Base-by-base conservation (phyloP, 2,888 invertebrate genomes). In the Rhaphigaster nebulosa region DNA sequence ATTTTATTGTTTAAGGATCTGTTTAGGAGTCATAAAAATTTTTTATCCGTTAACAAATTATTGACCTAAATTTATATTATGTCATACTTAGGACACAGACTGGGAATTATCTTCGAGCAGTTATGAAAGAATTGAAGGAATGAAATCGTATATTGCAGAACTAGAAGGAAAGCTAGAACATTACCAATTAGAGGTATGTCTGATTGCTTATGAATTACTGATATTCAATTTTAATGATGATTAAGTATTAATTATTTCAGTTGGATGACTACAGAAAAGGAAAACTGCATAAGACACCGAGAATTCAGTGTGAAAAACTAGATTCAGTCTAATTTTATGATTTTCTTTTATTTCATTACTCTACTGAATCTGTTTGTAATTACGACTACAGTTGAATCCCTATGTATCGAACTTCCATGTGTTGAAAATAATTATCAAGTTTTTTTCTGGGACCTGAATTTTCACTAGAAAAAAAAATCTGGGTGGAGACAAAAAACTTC, bases 91-190 rank as follows among this genome's bases (percentile, higher is more conserved):
- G 84, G 84, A 84, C 6, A 45, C 84, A 4, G 93, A 93, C 84
- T 90, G 90, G 90, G 90, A 87, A 6, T 23, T 80, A 80, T 29
- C 54, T 26, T 26, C 90, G 15, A 34, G 15, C 45, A 80, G 92
- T 91, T 84, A n/a, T 45, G 93, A 93, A 20, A 93, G 93, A 91
- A 91, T 93, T 26, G 92, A 92, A 20, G 92, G 93, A 65, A 92
- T 94, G 91, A 94, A 94, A 92, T 93, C 93, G 6, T 93, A 93
- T 92, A 93, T 94, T 87, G 93, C 93, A 38, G 93, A 94, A 91
- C 92, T 94, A 45, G 94, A 94, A 92, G 93, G 94, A 91, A 92
- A 94, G 87, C 92, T 94, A 65, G 92, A 92, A 87, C 93, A 94
- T 91, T 93, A 94, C 92, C 93, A 93, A 89, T 90, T 88, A 18